Conservation (phyloP, 2,113 vertebrate species). For the Lonchura striata region DNA sequence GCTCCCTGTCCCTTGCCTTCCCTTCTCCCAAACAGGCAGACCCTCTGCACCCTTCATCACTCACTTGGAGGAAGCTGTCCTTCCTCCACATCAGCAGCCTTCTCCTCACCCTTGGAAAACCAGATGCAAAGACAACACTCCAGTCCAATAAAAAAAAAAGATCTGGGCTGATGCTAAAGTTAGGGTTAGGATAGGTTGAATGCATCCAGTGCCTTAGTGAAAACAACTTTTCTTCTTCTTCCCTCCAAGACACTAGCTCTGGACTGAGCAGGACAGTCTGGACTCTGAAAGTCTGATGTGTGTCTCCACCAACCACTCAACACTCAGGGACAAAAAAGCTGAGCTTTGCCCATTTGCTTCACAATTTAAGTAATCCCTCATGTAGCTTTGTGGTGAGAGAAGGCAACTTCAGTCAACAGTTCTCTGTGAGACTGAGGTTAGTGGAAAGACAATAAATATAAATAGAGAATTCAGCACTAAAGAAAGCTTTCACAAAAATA, state of each 20-base stretch:
- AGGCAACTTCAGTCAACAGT: slow-evolving; percentile 38
- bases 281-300: not conserved
- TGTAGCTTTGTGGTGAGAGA: slow-evolving; percentile 9
- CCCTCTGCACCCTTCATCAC: not conserved
- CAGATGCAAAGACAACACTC: not conserved
- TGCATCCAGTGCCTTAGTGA: not conserved
- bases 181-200: not conserved
- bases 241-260: not conserved
- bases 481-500: not conserved
- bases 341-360: not conserved
- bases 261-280: not conserved
- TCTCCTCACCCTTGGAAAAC: not conserved
- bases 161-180: not conserved
- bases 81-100: not conserved
- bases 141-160: not conserved
- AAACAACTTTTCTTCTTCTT: not conserved
- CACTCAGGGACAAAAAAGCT: not conserved
- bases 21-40: not conserved
- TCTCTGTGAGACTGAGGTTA: slow-evolving; percentile 4
- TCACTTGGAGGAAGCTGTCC: not conserved
- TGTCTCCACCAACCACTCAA: not conserved
- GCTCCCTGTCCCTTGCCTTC: rapidly evolving
- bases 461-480: slow-evolving; percentile 11
- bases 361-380: slow-evolving; percentile 17
- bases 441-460: slow-evolving; percentile 29